Evolutionary conservation across 2,888 invertebrate species (phyloP).

Genomic region (Polydrusus tereticollis): DNA sequence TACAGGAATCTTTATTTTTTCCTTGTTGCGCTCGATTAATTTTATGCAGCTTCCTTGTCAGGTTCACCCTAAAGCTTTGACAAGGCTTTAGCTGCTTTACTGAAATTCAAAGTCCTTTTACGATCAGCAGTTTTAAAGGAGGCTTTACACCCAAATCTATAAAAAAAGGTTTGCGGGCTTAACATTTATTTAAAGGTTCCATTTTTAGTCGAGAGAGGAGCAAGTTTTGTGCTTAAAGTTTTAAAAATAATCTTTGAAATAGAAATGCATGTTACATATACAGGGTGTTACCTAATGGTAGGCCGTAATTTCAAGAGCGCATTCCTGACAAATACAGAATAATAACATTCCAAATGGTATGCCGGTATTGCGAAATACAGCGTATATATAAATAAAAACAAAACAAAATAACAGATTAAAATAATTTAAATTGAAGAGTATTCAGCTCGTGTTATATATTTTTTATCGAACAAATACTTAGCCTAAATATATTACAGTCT

Average conservation of each 20-base stretch:
- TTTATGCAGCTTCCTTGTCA: neutral
- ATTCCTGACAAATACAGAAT: too few relatives aligned
- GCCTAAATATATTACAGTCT: too few relatives aligned
- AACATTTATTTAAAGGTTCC: neutral
- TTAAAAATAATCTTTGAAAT: neutral
- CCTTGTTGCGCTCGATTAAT: conserved; percentile 9
- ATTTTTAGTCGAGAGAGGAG: neutral
- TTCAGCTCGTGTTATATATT: too few relatives aligned
- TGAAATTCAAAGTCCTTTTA: conserved; percentile 3
- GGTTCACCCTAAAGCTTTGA: neutral
- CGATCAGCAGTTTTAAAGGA: neutral
- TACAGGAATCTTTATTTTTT: neutral
- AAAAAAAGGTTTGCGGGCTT: neutral
- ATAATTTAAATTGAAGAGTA: too few relatives aligned
- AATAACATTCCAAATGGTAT: too few relatives aligned
- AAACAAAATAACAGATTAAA: too few relatives aligned
- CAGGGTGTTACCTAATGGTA: too few relatives aligned
- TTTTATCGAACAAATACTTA: too few relatives aligned
- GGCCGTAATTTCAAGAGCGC: too few relatives aligned
- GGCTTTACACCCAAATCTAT: neutral
- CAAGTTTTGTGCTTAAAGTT: neutral
- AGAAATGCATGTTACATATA: too few relatives aligned
- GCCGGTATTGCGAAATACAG: too few relatives aligned
- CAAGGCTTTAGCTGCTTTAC: conserved; percentile 3
- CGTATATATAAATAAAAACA: too few relatives aligned